phyloP scores from a whole-genome alignment of 2,797 vertebrate species.

The Cetoscarus ocellatus region DNA sequence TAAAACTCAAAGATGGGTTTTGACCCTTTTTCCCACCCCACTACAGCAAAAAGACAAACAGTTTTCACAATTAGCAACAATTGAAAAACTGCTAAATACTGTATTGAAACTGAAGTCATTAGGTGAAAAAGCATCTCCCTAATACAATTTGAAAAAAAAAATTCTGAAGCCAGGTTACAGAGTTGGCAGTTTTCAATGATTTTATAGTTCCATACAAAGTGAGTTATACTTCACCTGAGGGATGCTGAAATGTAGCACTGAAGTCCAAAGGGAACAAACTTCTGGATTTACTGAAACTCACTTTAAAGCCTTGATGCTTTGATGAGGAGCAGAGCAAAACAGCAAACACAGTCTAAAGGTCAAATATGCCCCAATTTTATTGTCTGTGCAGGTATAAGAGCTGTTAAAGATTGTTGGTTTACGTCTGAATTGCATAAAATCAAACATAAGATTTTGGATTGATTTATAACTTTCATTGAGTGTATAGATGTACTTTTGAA shows the following conservation, averaged over 20 bases:
- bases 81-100: neutral
- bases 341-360: conserved; percentile 48
- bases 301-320: conserved; percentile 64
- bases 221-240: conserved; percentile 76
- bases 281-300: conserved; percentile 85
- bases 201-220: conserved; percentile 61
- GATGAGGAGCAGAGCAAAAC: conserved; percentile 65
- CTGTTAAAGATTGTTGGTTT: too few relatives aligned
- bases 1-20: neutral
- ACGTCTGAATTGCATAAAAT: too few relatives aligned
- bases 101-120: neutral
- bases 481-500: too few relatives aligned
- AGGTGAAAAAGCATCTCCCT: neutral
- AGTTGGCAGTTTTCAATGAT: conserved; percentile 65
- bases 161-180: conserved; percentile 54
- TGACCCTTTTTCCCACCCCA: neutral
- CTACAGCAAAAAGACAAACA: neutral
- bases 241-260: conserved; percentile 85
- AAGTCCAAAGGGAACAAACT: conserved; percentile 88
- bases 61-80: neutral
- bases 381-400: neutral
- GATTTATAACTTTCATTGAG: too few relatives aligned
- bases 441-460: too few relatives aligned
- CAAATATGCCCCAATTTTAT: neutral
- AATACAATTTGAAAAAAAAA: conserved; percentile 11